Conservation (phyloP, 2,113 vertebrate genomes). For the Oncorhynchus mykiss region DNA sequence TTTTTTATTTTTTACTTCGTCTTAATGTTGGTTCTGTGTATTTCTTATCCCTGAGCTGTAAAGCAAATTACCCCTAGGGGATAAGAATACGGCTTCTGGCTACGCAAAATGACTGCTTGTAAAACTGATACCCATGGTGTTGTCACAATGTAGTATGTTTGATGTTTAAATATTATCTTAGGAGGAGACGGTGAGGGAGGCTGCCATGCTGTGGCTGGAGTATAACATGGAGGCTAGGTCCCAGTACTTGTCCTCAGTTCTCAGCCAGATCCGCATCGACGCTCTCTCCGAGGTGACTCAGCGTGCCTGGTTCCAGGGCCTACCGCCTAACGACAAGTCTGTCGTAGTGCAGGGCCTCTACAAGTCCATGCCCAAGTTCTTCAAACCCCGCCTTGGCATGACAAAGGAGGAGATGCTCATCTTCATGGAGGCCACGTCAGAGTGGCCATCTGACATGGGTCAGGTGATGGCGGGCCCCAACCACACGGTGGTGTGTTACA, state of each 20-base stretch:
- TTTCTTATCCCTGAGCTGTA: no score
- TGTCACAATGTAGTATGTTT: no score
- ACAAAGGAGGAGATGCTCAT: conserved; percentile 99
- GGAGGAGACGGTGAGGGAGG: conserved; percentile 96
- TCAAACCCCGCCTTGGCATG: conserved; percentile 97
- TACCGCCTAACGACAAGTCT: conserved; percentile 96
- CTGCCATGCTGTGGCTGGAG: conserved; percentile 97
- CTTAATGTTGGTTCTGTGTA: no score
- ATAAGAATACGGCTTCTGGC: no score
- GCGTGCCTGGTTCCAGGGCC: conserved; percentile 97
- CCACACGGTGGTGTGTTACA: conserved; percentile 92
- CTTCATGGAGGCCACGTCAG: conserved; percentile 91
- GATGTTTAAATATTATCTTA: no score
- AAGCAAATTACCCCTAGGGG: no score
- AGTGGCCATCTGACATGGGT: conserved; percentile 71
- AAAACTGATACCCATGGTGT: no score
- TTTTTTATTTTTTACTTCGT: no score
- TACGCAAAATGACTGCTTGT: no score
- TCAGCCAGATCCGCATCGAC: conserved; percentile 97
- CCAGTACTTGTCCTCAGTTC: conserved; percentile 95
- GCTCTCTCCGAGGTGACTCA: conserved; percentile 97
- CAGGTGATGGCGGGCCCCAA: conserved; percentile 52
- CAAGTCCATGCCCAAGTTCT: conserved; percentile 99
- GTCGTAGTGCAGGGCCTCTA: conserved; percentile 99
- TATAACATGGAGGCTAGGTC: conserved; percentile 95